These are phyloP conservation scores for Nomada goodeniana DNA, from an alignment of 2,888 invertebrate genomes.

Conservation along the genomic window DNA sequence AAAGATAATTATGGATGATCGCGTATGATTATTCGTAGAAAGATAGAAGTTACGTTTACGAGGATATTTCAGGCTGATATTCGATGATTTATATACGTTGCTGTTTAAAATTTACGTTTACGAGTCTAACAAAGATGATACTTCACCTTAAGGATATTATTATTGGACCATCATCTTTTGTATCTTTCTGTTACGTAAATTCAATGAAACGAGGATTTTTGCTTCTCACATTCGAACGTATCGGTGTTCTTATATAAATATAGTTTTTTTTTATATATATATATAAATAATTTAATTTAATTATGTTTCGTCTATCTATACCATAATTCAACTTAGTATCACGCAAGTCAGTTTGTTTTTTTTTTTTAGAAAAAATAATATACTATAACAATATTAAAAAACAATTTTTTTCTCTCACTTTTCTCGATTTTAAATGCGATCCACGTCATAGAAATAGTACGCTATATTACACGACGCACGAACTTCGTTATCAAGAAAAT, in stretches of 20 bases:
- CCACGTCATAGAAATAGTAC: slow-evolving; percentile 11
- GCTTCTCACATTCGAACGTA: slow-evolving; percentile 3
- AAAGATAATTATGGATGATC: slow-evolving; percentile 16
- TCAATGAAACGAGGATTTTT: slow-evolving; percentile 1
- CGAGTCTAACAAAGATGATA: not conserved
- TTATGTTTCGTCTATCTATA: not conserved
- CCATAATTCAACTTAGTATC: slow-evolving; percentile 6
- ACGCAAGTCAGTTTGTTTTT: slow-evolving; percentile 2
- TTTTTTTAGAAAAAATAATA: slow-evolving; percentile 1
- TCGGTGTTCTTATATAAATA: not conserved
- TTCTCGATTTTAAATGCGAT: slow-evolving; percentile 10
- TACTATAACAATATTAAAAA: not conserved
- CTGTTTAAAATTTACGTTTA: not conserved
- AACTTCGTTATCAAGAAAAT: slow-evolving; percentile 47
- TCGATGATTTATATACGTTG: slow-evolving; percentile 19
- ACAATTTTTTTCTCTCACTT: not conserved
- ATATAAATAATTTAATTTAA: slow-evolving; percentile 28
- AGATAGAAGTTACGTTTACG: slow-evolving; percentile 10
- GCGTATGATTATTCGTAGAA: slow-evolving; percentile 22
- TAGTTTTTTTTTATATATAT: not conserved
- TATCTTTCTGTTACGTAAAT: slow-evolving; percentile 9
- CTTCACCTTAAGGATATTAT: slow-evolving; percentile 9
- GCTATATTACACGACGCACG: slow-evolving; percentile 8
- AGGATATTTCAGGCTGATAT: slow-evolving; percentile 13
- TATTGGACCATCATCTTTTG: slow-evolving; percentile 50